A percentile compares a stretch with the other conserved stretches of the same genome.
These are phyloP conservation scores for Proteles cristata DNA, from an alignment of 2,113 vertebrate species.

Conservation along the genomic window DNA sequence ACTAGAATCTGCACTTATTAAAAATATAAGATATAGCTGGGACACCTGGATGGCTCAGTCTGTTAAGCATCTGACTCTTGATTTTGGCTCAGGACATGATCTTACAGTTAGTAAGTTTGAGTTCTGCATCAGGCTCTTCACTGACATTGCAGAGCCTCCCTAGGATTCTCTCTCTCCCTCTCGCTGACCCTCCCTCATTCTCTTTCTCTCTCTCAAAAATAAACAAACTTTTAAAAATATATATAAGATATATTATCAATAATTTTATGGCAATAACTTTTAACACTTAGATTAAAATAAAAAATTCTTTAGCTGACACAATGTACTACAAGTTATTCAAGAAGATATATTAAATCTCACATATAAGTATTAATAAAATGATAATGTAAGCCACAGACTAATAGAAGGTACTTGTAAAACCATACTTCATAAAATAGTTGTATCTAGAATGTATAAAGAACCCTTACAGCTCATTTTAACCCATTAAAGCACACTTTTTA, in stretches of 20 bases:
- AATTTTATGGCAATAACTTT: neutral
- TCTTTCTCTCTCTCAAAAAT: no score
- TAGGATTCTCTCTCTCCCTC: no score
- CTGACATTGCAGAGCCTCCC: no score
- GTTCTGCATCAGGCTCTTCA: no score
- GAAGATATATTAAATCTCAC: neutral
- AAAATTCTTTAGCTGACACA: neutral
- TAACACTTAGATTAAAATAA: neutral
- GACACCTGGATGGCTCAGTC: no score
- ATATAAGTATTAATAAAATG: neutral
- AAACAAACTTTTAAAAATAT: no score
- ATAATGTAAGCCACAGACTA: neutral
- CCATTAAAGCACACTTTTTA: neutral
- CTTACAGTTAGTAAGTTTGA: no score
- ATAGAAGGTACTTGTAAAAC: neutral
- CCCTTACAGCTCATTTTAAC: neutral
- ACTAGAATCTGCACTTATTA: neutral
- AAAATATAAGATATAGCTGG: neutral
- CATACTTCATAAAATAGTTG: neutral
- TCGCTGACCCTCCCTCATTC: no score
- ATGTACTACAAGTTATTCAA: neutral
- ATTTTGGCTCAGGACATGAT: no score
- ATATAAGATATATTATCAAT: neutral
- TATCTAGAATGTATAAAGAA: neutral
- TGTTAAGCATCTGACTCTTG: no score